A percentile compares a stretch with the other conserved stretches of the same genome.
Conservation (phyloP, 2,797 vertebrate genomes). For the Crenuchus spilurus region DNA sequence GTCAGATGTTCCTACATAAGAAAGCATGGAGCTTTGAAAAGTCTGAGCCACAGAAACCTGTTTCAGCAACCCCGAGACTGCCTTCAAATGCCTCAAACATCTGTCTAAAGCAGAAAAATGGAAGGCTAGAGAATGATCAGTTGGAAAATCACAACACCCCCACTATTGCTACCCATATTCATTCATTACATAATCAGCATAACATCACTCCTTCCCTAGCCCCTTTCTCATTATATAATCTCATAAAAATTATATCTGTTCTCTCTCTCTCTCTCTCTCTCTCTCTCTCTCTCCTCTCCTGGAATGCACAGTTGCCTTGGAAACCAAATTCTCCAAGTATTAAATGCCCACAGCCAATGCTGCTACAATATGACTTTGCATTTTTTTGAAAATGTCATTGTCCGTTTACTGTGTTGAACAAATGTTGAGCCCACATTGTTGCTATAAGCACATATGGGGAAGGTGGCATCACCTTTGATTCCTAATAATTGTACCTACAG, state of each 20-base stretch:
- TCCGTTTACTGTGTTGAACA: not conserved
- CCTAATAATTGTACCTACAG: not conserved
- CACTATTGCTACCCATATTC: not conserved
- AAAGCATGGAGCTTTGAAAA: not conserved
- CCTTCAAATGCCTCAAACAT: not conserved
- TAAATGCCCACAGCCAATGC: constrained; percentile 67
- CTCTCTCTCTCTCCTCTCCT: constrained; percentile 58
- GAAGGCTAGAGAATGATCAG: not conserved
- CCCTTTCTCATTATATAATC: constrained; percentile 71
- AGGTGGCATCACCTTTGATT: not conserved
- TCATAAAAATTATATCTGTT: constrained; percentile 79
- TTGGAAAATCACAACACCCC: constrained; percentile 25
- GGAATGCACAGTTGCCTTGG: constrained; percentile 79
- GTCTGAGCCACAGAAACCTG: not conserved
- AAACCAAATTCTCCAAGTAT: constrained; percentile 78
- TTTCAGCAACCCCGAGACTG: not conserved
- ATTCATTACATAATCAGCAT: constrained; percentile 61
- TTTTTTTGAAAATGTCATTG: constrained; percentile 49
- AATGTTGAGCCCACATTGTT: not conserved
- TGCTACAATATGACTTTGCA: constrained; percentile 70
- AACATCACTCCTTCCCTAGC: constrained; percentile 63
- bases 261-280: constrained; percentile 28
- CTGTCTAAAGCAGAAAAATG: constrained; percentile 4
- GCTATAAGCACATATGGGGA: not conserved
- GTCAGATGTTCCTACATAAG: not conserved